Base-by-base conservation (phyloP, 2,888 invertebrate species). In the Nasonovia ribisnigri region DNA sequence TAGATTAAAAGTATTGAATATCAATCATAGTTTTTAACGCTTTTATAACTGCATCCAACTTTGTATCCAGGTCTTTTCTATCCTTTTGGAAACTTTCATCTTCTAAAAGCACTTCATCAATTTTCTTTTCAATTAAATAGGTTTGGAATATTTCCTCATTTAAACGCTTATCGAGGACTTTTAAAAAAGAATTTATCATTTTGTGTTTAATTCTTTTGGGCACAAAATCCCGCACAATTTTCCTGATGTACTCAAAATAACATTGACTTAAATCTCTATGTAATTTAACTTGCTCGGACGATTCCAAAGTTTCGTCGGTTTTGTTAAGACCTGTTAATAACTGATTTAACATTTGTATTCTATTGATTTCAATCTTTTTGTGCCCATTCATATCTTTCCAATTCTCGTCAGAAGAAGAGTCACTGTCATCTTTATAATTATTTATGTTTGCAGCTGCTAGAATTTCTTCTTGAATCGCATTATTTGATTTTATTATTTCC, bases 1-100 rank as follows among this genome's bases (percentile, higher is more conserved):
- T 8, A 54, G 26, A 13, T 54, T 54, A 48, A 43, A 54, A 51
- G 54, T 91, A 90, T 46, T 92, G 54, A 46, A 92, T 57, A 29
- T 92, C 86, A 10, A 86, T 11, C 91, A 92, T 92, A 54, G 1
- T 86, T 24, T 86, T 46, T 6, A 92, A 87, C 16, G 91, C 91
- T 26, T 86, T 57, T n/a, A 2, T 86, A 3, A 92, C 86, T 1
- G 91, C 46, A 5, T 86, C 84, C n/a, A 92, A 46, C 13, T 86
- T 86, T 1, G 3, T 29, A 1, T 57, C 46, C 20, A 60, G 2
- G 4, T 43, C 8, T 6, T 57, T 4, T 24, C 91, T 43, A 13
- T 84, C 84, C 11, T 60, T 46, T 51, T 54, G 20, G 1, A 46
- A n/a, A 43, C 11, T 26, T 43, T 86, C n/a, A 24, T 92, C 46